A percentile compares a stretch with the other conserved stretches of the same genome.
Evolutionary conservation across 2,797 vertebrate genomes (phyloP).

Genomic region (Enteromius trimaculatus): DNA sequence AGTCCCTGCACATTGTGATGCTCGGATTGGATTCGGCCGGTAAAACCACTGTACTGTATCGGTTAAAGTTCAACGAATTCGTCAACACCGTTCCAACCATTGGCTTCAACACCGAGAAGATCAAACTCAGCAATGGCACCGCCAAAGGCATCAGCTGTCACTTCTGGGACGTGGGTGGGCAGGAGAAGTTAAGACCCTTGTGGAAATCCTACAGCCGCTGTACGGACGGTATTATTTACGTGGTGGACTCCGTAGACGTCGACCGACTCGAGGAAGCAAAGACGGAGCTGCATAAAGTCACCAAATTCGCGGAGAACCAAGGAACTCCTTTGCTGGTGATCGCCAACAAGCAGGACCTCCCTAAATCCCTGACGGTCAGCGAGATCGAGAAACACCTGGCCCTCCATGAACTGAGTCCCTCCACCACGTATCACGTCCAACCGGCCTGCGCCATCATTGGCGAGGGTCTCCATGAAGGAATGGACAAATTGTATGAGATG

Average conservation of each 20-base stretch:
- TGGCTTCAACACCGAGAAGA: constrained; percentile 88
- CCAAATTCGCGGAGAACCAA: constrained; percentile 88
- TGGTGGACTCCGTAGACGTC: constrained; percentile 89
- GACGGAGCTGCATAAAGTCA: constrained; percentile 88
- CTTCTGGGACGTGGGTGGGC: constrained; percentile 89
- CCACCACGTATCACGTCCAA: constrained; percentile 86
- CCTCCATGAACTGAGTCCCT: constrained; percentile 83
- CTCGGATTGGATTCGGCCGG: constrained; percentile 88
- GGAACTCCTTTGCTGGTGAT: constrained; percentile 87
- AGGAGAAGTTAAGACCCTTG: constrained; percentile 87
- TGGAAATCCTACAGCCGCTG: constrained; percentile 91
- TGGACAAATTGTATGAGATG: constrained; percentile 92
- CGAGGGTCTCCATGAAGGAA: constrained; percentile 87
- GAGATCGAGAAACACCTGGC: constrained; percentile 88
- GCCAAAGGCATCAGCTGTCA: constrained; percentile 89
- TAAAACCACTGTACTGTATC: constrained; percentile 87
- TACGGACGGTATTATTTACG: constrained; percentile 89
- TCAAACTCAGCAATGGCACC: constrained; percentile 83
- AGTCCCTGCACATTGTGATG: constrained; percentile 90
- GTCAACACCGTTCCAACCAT: constrained; percentile 91
- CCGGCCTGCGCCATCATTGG: constrained; percentile 90
- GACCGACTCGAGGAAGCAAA: constrained; percentile 87
- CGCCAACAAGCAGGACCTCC: constrained; percentile 90
- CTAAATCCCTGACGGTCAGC: constrained; percentile 82
- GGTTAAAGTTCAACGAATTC: constrained; percentile 89